Percentiles rank a stretch among this genome's conserved stretches.
These are phyloP conservation scores for Ophiothrix spiculata DNA, from an alignment of 35 echinoderm and acorn worm species.

Conservation along the genomic window DNA sequence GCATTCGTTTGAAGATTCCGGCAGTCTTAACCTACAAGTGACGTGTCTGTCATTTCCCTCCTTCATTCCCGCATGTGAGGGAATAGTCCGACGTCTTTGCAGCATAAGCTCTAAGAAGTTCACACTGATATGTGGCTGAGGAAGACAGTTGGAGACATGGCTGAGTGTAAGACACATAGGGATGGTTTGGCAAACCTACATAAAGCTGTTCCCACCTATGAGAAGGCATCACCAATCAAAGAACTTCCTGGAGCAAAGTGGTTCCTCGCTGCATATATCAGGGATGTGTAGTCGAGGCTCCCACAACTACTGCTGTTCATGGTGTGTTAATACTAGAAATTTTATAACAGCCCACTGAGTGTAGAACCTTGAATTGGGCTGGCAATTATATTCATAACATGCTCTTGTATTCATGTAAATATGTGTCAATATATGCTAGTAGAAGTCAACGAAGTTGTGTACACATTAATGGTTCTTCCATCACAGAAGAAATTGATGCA, in stretches of 20 bases:
- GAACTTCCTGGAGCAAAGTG: constrained; percentile 41
- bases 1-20: constrained; percentile 29
- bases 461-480: too few relatives aligned
- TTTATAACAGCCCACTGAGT: too few relatives aligned
- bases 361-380: too few relatives aligned
- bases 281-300: constrained; percentile 52
- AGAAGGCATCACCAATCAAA: constrained; percentile 20
- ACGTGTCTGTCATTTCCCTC: constrained; percentile 24
- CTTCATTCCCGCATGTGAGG: constrained; percentile 44
- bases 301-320: constrained; percentile 3
- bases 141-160: constrained; percentile 20
- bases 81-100: constrained; percentile 33
- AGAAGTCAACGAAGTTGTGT: too few relatives aligned
- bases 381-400: too few relatives aligned
- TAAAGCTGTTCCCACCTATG: background rate
- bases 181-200: background rate
- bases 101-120: constrained; percentile 32
- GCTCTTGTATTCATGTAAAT: too few relatives aligned
- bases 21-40: constrained; percentile 49
- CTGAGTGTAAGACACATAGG: constrained; percentile 3
- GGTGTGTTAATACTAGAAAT: too few relatives aligned
- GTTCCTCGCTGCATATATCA: constrained; percentile 53
- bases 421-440: too few relatives aligned
- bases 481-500: too few relatives aligned
- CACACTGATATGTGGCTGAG: constrained; percentile 45